Base-by-base conservation (phyloP, 92 coral and sea anemone species). In the Bergia sp. region DNA sequence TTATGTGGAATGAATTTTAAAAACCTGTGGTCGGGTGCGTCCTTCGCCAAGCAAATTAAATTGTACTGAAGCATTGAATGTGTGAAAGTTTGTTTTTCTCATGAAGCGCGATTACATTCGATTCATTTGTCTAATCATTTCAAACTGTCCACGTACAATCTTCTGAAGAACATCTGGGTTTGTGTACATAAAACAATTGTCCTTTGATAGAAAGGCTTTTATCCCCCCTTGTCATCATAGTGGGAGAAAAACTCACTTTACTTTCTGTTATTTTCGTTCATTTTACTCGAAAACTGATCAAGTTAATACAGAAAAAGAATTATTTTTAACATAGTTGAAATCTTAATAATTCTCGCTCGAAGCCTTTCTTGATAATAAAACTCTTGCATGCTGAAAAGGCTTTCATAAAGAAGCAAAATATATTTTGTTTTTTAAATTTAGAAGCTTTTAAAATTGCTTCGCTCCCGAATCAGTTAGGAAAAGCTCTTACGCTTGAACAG, bases 61-160 rank as follows among this genome's bases (percentile, higher is more conserved):
- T 71, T 84, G 65, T 44, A 37, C 58, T 45, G 87, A 84, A 83
- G 58, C 42, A 50, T 36, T 12, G 66, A 67, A 84, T 37, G 87
- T 72, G 87, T 71, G 87, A 84, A 84, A 84, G 87, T 84, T 84
- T 84, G 44, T 45, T 71, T 84, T 69, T 84, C 42, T 47, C 43
- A 29, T 12, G 36, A 37, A 16, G 66, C 38, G 5, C 47, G 87
- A 71, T 45, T 71, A 71, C 78, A 69, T 67, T 44, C 44, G 58
- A 84, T 44, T 84, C 53, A 69, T 84, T 84, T 9, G 44, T 37
- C 41, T 84, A 67, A 84, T 74, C 87, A 36, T 81, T 38, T 58
- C 85, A 81, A 69, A 84, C 75, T 84, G 64, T 71, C 69, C 79
- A 69, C 77, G 79, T 55, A 57, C 42, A 53, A 61, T 84, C 74